Percentiles rank a stretch among this genome's conserved stretches.
Conservation (phyloP, 2,113 vertebrate species). For the Carassius gibelio region DNA sequence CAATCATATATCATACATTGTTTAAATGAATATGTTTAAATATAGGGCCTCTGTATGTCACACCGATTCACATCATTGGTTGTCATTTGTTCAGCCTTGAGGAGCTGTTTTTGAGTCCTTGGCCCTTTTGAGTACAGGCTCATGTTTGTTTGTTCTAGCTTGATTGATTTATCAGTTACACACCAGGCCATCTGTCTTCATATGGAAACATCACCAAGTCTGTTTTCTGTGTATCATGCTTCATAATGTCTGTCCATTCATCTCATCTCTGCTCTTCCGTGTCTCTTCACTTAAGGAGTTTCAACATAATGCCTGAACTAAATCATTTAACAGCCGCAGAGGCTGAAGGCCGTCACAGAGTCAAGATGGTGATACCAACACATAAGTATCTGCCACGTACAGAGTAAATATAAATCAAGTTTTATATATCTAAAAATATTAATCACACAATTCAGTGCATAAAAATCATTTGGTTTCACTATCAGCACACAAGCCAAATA, state of each 20-base stretch:
- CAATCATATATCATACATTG: no score
- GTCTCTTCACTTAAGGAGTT: conserved; percentile 26
- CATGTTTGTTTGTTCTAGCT: conserved; percentile 8
- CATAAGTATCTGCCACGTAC: background rate
- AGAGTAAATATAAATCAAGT: background rate
- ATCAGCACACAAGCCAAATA: no score
- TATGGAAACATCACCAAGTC: conserved; percentile 8
- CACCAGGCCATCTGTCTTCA: conserved; percentile 13
- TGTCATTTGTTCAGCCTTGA: conserved; percentile 29
- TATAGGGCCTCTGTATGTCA: background rate
- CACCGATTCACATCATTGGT: background rate
- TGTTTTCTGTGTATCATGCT: conserved; percentile 34
- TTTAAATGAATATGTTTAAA: no score
- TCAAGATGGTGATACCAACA: background rate
- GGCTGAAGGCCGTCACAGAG: background rate
- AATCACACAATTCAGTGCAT: no score
- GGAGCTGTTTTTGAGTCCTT: conserved; percentile 15
- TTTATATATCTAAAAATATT: background rate
- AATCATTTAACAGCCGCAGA: conserved; percentile 11
- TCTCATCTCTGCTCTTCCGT: conserved; percentile 15
- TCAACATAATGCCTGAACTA: conserved; percentile 12
- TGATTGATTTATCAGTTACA: conserved; percentile 37
- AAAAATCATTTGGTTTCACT: no score
- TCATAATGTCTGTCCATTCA: conserved; percentile 31
- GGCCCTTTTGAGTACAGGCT: conserved; percentile 3